These are phyloP conservation scores for Synergus umbraculus DNA, from an alignment of 2,888 invertebrate genomes.

Conservation along the genomic window DNA sequence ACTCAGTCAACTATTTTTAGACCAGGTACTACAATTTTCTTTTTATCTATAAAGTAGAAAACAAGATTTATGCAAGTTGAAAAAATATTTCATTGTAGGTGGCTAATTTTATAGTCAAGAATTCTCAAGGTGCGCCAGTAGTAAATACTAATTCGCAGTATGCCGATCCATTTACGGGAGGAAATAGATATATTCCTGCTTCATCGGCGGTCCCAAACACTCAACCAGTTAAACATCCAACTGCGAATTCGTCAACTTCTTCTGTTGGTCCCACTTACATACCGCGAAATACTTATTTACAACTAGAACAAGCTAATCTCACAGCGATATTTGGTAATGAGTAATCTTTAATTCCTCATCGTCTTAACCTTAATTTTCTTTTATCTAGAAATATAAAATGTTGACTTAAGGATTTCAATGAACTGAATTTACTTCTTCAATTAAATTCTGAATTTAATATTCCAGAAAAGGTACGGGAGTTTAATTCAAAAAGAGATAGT, in stretches of 20 bases:
- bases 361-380: too few relatives aligned
- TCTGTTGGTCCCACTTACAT: conserved; percentile 73
- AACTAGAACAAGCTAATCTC: conserved; percentile 89
- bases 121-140: conserved; percentile 79
- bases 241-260: conserved; percentile 52
- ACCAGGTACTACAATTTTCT: conserved; percentile 79
- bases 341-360: not conserved
- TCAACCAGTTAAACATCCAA: conserved; percentile 62
- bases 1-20: conserved; percentile 91
- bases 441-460: conserved; percentile 44
- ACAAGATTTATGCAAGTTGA: not conserved
- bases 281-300: conserved; percentile 80
- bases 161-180: conserved; percentile 85
- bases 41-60: not conserved
- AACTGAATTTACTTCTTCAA: conserved; percentile 14
- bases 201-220: conserved; percentile 50
- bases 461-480: conserved; percentile 79
- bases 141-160: conserved; percentile 67
- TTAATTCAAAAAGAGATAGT: conserved; percentile 83
- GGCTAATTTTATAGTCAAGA: conserved; percentile 93
- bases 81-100: conserved; percentile 79
- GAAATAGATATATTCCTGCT: conserved; percentile 84
- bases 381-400: not conserved
- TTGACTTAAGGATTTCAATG: not conserved
- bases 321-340: conserved; percentile 85